These are phyloP conservation scores for Drosophila flavopinicola DNA, from an alignment of 2,888 invertebrate species.

Conservation along the genomic window DNA sequence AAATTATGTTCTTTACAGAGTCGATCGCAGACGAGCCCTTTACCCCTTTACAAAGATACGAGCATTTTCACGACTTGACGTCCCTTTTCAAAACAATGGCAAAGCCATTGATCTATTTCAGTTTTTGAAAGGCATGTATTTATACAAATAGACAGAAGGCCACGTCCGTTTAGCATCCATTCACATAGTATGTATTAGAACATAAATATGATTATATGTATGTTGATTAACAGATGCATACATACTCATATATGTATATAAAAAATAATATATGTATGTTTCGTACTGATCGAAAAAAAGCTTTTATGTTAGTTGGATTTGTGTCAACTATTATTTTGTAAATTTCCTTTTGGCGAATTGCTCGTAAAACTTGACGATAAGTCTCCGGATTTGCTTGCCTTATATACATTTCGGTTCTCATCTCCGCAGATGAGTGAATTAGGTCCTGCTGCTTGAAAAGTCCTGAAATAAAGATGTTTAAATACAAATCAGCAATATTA, in stretches of 20 bases:
- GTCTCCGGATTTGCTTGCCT: slow-evolving; percentile 89
- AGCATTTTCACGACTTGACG: too few species aligned
- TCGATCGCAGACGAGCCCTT: background rate
- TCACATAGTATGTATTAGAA: background rate
- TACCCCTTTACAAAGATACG: too few species aligned
- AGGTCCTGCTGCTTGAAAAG: slow-evolving; percentile 94
- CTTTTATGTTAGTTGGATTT: slow-evolving; percentile 91
- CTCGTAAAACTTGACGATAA: slow-evolving; percentile 88
- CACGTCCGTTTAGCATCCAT: background rate
- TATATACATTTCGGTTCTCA: slow-evolving; percentile 90
- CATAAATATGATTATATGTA: background rate
- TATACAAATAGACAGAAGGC: too few species aligned
- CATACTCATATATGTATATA: slow-evolving; percentile 9
- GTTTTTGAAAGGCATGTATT: too few species aligned
- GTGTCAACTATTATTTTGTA: slow-evolving; percentile 95
- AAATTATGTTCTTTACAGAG: background rate
- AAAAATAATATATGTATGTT: slow-evolving; percentile 24
- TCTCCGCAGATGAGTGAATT: slow-evolving; percentile 87
- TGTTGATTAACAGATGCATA: slow-evolving; percentile 3
- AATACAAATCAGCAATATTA: background rate
- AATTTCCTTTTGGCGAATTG: slow-evolving; percentile 93
- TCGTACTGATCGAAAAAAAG: slow-evolving; percentile 94
- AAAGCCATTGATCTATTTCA: too few species aligned
- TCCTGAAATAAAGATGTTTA: slow-evolving; percentile 84
- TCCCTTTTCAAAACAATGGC: too few species aligned